A percentile compares a stretch with the other conserved stretches of the same genome.
phyloP scores from a whole-genome alignment of 2,888 invertebrate genomes.

The Athripsodes cinereus region DNA sequence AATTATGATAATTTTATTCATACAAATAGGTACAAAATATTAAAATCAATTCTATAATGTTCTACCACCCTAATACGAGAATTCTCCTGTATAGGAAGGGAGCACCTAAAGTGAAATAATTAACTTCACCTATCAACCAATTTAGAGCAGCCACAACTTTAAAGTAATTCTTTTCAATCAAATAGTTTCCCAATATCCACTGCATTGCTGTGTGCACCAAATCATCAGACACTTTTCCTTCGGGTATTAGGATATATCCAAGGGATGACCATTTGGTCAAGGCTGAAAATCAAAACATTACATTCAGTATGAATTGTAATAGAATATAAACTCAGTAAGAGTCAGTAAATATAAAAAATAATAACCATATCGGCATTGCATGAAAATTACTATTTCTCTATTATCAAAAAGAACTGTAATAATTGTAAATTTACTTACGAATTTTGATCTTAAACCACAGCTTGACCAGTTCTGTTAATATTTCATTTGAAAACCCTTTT shows the following conservation, averaged over 20 bases:
- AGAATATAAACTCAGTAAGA: no score
- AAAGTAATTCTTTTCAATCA: conserved; percentile 30
- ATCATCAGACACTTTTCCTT: conserved; percentile 35
- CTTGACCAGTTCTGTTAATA: conserved; percentile 35
- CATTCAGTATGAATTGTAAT: no score
- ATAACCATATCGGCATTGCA: no score
- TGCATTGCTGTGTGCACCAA: conserved; percentile 41
- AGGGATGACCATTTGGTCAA: conserved; percentile 43
- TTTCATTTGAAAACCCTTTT: conserved; percentile 39
- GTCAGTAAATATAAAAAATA: no score
- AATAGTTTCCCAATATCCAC: conserved; percentile 41
- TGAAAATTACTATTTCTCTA: no score
- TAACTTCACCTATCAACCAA: conserved; percentile 19
- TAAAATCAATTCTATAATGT: no score
- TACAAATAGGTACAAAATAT: no score
- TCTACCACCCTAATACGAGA: no score
- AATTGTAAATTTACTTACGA: conserved; percentile 36
- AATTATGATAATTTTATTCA: no score
- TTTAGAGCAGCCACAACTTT: conserved; percentile 13
- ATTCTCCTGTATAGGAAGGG: no score
- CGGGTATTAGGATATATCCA: conserved; percentile 42
- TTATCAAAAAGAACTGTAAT: no score
- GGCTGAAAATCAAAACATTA: conserved; percentile 33
- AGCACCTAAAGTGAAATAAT: no score
- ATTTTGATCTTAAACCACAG: conserved; percentile 47